Base-by-base conservation (phyloP, 1,140 invertebrate genomes). In the Aradophagus sp. region DNA sequence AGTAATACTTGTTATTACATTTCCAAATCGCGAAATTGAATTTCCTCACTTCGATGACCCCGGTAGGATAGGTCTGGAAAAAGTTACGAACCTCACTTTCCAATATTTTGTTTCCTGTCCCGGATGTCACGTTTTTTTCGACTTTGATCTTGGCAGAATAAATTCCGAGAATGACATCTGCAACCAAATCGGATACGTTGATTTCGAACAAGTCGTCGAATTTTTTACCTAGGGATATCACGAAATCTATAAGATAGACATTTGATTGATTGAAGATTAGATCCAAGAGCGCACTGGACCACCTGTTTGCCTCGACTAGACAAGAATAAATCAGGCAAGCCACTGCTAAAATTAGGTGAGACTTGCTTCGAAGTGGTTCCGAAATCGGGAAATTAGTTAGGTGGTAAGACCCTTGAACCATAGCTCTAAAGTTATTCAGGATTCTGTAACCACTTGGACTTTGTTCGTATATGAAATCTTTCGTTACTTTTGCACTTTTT, bases 211-310 rank as follows among this genome's bases (percentile, higher is more conserved):
- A 27, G 0, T 81, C 62, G 2, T 79, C 58, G 3, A 84, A 47
- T 7, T 72, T 77, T 13, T 80, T 84, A 0, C 75, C 78, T 0
- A 84, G 39, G 0, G 76, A 76, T 1, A 80, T 62, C 0, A 68
- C 67, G 2, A 85, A 32, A 42, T 85, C 84, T 5, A 84, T 56
- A 7, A 86, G 42, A 27, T 83, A 86, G 0, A 85, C 77, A 14
- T 84, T 80, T 0, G 83, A 75, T 5, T 85, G 79, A 29, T 86
- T 83, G 34, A 85, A 79, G n/a, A 86, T 85, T 1, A 84, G 15
- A 20, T 86, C 78, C 2, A 86, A 35, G 11, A 85, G 26, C 0
- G 62, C 38, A 10, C 58, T 79, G 0, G 73, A 78, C 84, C 84
- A 86, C 4, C 78, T 84, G 8, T 80, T 83, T 0, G 76, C 61